These are phyloP conservation scores for Nymphicus hollandicus DNA, from an alignment of 2,113 vertebrate species.

Conservation along the genomic window DNA sequence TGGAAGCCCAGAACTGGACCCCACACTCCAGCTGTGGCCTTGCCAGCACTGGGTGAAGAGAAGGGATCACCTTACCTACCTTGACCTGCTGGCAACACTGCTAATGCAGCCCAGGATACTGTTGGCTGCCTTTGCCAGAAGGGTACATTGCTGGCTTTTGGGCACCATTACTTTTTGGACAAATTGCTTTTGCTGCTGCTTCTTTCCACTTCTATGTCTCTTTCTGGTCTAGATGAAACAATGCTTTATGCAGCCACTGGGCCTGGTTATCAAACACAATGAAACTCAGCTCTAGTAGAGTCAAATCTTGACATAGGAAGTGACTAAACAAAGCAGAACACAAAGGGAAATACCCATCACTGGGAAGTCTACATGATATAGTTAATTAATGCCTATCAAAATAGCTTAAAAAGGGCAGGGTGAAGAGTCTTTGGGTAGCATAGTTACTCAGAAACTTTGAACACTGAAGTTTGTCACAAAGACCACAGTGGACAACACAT, in stretches of 20 bases:
- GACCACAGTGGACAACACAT: neutral
- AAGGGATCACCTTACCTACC: neutral
- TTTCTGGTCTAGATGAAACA: neutral
- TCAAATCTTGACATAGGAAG: neutral
- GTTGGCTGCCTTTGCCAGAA: neutral
- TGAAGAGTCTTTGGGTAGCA: neutral
- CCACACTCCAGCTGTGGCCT: neutral
- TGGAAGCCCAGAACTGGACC: neutral
- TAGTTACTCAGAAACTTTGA: neutral
- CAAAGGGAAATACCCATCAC: accelerated
- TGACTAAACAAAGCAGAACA: neutral
- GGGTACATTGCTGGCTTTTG: neutral
- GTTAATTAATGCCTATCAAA: neutral
- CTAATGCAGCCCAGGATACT: neutral
- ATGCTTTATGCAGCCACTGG: neutral
- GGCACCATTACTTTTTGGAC: neutral
- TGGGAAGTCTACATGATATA: neutral
- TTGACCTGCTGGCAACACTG: neutral
- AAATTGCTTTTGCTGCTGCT: neutral
- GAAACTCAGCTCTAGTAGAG: neutral
- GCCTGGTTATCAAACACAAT: neutral
- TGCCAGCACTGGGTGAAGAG: neutral
- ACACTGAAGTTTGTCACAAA: neutral
- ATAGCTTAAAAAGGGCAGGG: neutral
- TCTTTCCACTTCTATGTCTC: neutral